Percentiles rank a stretch among this genome's conserved stretches.
Conservation (phyloP, 1,140 invertebrate genomes). For the Neuroterus valhalla region DNA sequence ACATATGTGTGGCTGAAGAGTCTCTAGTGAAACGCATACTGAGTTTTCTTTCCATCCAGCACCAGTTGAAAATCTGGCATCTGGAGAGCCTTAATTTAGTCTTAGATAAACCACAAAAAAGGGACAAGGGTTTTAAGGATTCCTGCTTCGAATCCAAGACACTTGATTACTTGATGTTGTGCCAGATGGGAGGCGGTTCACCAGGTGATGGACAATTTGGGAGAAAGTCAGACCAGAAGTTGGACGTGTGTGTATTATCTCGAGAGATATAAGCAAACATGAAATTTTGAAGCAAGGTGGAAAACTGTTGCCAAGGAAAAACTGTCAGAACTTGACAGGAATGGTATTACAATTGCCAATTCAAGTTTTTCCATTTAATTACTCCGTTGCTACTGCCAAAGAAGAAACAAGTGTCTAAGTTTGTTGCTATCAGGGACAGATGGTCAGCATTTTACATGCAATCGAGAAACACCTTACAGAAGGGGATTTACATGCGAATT, state of each 20-base stretch:
- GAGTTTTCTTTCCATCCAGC: not conserved
- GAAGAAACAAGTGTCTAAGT: not conserved
- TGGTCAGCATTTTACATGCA: conserved; percentile 15
- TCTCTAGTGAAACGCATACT: not conserved
- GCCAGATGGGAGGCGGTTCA: not conserved
- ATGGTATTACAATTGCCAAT: no score
- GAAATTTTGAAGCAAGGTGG: no score
- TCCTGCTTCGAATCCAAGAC: not conserved
- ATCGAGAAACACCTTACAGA: conserved; percentile 48
- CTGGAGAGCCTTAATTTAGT: not conserved
- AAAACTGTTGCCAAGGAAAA: no score
- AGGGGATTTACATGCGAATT: conserved; percentile 63
- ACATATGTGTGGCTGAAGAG: not conserved
- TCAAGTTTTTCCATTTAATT: no score
- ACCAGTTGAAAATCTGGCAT: not conserved
- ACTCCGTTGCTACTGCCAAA: no score
- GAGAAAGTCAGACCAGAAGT: no score
- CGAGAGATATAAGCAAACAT: no score
- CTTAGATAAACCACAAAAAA: not conserved
- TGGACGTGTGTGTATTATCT: no score
- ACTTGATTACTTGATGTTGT: not conserved
- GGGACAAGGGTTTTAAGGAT: not conserved
- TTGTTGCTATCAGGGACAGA: not conserved
- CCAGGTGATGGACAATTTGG: no score
- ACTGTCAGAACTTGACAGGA: no score